Evolutionary conservation across 64 coral and sea anemone species (phyloP).

Genomic region (Montipora efflorescens): DNA sequence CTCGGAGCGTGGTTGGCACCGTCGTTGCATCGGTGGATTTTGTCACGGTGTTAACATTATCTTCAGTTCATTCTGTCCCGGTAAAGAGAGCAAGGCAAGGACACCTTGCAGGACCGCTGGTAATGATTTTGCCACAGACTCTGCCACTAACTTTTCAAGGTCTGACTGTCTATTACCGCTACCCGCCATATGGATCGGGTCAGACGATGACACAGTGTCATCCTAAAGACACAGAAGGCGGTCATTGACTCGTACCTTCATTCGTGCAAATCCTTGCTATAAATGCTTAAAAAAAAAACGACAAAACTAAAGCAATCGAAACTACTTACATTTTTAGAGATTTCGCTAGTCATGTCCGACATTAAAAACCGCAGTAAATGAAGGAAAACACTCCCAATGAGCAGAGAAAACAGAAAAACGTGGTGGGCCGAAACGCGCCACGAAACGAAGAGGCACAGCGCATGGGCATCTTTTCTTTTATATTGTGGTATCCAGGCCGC

Average conservation of each 20-base stretch:
- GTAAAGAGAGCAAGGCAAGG: neutral
- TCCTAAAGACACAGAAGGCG: neutral
- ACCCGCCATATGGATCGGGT: neutral
- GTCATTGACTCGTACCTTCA: neutral
- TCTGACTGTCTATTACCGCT: neutral
- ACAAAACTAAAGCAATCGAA: too few species aligned
- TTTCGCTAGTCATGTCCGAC: neutral
- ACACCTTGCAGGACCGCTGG: neutral
- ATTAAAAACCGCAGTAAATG: neutral
- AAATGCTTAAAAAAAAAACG: too few species aligned
- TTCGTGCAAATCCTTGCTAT: too few species aligned
- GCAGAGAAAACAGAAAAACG: neutral
- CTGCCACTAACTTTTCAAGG: neutral
- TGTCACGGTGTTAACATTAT: neutral
- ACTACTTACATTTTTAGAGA: too few species aligned
- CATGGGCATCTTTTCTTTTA: neutral
- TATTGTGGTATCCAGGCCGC: neutral
- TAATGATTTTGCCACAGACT: neutral
- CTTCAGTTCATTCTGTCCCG: neutral
- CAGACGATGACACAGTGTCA: neutral
- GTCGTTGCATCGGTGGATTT: neutral
- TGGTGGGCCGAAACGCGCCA: neutral
- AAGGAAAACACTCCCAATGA: neutral
- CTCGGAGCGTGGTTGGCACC: neutral
- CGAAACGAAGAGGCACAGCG: slow-evolving; percentile 8